phyloP scores from a whole-genome alignment of 2,888 invertebrate genomes.

The Diarsia dahlii region DNA sequence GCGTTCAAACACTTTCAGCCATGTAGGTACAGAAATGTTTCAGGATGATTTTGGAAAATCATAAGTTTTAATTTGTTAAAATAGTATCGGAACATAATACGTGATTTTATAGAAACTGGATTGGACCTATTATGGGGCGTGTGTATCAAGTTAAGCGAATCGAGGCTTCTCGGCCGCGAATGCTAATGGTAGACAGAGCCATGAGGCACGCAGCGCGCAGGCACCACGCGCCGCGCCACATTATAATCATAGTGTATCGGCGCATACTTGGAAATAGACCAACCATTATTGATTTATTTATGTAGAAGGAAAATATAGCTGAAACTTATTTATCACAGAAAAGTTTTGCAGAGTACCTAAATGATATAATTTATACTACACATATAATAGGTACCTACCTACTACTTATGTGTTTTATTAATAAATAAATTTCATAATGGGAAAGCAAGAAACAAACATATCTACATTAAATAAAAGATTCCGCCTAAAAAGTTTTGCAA shows the following conservation, averaged over 20 bases:
- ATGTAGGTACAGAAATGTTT: background rate
- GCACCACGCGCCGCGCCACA: constrained; percentile 39
- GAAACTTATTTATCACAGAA: background rate
- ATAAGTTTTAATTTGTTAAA: background rate
- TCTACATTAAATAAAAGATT: background rate
- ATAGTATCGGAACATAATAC: background rate
- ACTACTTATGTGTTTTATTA: background rate
- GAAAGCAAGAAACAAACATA: no score
- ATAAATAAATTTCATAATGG: background rate
- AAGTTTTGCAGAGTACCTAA: background rate
- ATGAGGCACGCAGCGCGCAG: constrained; percentile 41
- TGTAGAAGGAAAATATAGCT: constrained; percentile 6
- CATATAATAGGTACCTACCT: background rate
- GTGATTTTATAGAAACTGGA: constrained; percentile 39
- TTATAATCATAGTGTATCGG: constrained; percentile 43
- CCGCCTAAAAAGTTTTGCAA: background rate
- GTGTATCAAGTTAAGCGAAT: constrained; percentile 51
- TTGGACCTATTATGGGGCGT: constrained; percentile 4
- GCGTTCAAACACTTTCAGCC: background rate
- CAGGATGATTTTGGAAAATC: background rate
- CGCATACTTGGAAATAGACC: constrained; percentile 34
- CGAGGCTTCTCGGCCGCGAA: constrained; percentile 66
- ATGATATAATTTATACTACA: background rate
- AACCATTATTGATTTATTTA: constrained; percentile 10
- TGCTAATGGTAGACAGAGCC: constrained; percentile 46